Conservation (phyloP, 2,888 invertebrate species). For the Noctua janthe region DNA sequence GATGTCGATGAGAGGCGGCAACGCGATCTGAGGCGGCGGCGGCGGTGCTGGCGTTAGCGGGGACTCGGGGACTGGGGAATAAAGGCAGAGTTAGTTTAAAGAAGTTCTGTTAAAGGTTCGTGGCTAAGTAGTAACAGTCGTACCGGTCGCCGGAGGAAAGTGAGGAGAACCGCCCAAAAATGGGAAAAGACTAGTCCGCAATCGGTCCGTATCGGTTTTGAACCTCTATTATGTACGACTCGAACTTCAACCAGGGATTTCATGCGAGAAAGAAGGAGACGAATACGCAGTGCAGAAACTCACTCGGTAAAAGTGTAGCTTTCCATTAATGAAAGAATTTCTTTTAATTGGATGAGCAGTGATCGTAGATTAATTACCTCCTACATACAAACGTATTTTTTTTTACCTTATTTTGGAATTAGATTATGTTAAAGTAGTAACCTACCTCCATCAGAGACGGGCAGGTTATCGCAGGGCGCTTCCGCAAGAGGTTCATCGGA, state of each 20-base stretch:
- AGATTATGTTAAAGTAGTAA: not conserved
- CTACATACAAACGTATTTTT: not conserved
- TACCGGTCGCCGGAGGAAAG: not conserved
- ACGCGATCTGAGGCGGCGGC: constrained; percentile 39
- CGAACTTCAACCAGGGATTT: too few species aligned
- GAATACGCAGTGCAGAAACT: not conserved
- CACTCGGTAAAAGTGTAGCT: not conserved
- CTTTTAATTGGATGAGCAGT: not conserved
- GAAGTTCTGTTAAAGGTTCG: too few species aligned
- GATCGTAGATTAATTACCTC: not conserved
- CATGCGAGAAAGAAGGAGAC: not conserved
- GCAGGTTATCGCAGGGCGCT: constrained; percentile 75
- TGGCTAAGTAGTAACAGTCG: too few species aligned
- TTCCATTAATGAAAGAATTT: not conserved
- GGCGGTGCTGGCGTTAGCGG: constrained; percentile 47
- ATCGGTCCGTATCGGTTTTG: too few species aligned
- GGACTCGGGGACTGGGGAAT: constrained; percentile 60
- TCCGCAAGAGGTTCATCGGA: constrained; percentile 81
- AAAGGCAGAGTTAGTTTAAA: not conserved
- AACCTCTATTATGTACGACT: too few species aligned
- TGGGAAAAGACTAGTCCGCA: too few species aligned
- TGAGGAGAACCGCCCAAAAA: not conserved
- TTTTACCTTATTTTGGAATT: not conserved
- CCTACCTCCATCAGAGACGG: constrained; percentile 62
- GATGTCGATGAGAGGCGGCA: constrained; percentile 66